A percentile compares a stretch with the other conserved stretches of the same genome.
Evolutionary conservation across 1,140 invertebrate genomes (phyloP).

Genomic region (Rhagoletis zephyria): DNA sequence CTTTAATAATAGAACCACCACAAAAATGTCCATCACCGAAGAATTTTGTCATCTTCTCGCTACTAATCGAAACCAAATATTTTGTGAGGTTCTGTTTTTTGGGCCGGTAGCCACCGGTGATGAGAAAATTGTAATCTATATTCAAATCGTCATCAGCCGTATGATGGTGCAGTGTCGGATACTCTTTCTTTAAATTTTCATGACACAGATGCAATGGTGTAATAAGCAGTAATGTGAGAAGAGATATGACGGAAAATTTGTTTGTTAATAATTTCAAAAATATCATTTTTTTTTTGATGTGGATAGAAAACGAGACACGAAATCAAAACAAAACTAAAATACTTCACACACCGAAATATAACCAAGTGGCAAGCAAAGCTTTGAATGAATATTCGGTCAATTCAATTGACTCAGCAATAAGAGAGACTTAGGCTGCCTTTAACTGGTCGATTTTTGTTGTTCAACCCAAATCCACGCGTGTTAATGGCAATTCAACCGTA

Average conservation of each 20-base stretch:
- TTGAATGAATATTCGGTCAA: too few species aligned
- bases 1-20: neutral
- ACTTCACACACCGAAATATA: neutral
- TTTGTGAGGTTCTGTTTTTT: neutral
- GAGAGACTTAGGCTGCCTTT: too few species aligned
- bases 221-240: neutral
- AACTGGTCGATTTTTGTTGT: too few species aligned
- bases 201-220: neutral
- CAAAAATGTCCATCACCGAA: conserved; percentile 29
- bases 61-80: conserved; percentile 28
- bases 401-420: too few species aligned
- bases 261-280: neutral
- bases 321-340: conserved; percentile 11
- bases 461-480: too few species aligned
- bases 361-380: neutral
- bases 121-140: neutral
- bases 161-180: neutral
- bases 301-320: neutral
- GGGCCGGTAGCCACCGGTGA: conserved; percentile 12
- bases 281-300: neutral
- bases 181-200: neutral
- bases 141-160: neutral
- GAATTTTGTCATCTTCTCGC: neutral
- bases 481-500: too few species aligned
- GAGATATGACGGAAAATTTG: neutral